These are phyloP conservation scores for Ophion costatus DNA, from an alignment of 2,888 invertebrate species.

Conservation along the genomic window DNA sequence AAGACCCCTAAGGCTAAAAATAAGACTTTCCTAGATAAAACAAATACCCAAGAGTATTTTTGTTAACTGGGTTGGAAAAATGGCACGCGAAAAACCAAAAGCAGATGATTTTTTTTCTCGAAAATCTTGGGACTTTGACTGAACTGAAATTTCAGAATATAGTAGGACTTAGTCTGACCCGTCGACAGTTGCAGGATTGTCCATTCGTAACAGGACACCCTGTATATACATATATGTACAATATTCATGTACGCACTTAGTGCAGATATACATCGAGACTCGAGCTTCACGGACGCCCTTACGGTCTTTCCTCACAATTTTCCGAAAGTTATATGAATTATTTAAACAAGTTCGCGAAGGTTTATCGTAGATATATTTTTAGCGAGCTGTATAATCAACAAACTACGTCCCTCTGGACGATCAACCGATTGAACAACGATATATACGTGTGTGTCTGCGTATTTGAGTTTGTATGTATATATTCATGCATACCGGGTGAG, in stretches of 20 bases:
- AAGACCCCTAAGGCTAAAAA: too few relatives aligned
- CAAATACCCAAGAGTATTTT: too few relatives aligned
- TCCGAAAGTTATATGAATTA: conserved; percentile 56
- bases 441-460: neutral
- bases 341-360: conserved; percentile 51
- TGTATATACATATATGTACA: neutral
- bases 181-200: too few relatives aligned
- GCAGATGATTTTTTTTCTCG: too few relatives aligned
- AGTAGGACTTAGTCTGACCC: too few relatives aligned
- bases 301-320: conserved; percentile 54
- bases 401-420: conserved; percentile 39
- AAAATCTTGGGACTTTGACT: too few relatives aligned
- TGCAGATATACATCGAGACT: neutral
- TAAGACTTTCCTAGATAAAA: too few relatives aligned
- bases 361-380: conserved; percentile 47
- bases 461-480: conserved; percentile 1
- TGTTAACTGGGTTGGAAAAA: neutral
- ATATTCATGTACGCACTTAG: neutral
- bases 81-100: too few relatives aligned
- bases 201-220: neutral
- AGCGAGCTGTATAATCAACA: conserved; percentile 44
- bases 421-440: conserved; percentile 40
- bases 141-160: too few relatives aligned
- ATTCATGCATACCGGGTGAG: neutral
- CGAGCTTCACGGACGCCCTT: conserved; percentile 14